Base-by-base conservation (phyloP, 2,888 invertebrate genomes). In the Melipona beecheii region DNA sequence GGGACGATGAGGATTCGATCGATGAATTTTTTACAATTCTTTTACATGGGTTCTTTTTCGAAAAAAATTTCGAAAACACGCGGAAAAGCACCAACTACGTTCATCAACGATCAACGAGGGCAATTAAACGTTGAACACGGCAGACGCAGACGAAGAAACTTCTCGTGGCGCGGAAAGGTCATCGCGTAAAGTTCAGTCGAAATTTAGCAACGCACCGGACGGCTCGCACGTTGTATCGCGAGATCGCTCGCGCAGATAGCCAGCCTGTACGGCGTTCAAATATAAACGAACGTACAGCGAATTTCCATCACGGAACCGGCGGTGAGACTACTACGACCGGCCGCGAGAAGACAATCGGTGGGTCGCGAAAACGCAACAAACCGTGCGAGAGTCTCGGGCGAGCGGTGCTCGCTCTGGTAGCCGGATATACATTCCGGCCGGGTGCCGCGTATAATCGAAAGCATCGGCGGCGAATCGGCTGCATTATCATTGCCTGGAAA, bases 401-500 rank as follows among this genome's bases (percentile, higher is more conserved):
- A 52, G 52, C 5, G 19, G 5, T 52, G 5, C 24, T 24, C 65
- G 81, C 43, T 43, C 43, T 65, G 76, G 76, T 83, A 83, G 84
- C 81, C 62, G 69, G 78, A 77, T 72, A 75, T 71, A 56, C 84
- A 75, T 84, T 83, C 78, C 68, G 21, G 24, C 17, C 69, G 69
- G 69, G 43, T 43, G 43, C 43, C 43, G 43, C n/a, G 62, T 76
- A 84, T 82, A 84, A 84, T 84, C 80, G 76, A 79, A 78, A 77
- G 78, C 75, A 84, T 86, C 85, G 88, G 74, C 76, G 64, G 83
- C 83, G 80, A 60, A 80, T 83, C 85, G 86, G 77, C 73, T 50
- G 83, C 86, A 89, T 89, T 90, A 89, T 90, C 89, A 84, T 84
- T 85, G 89, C 86, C 83, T 82, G 81, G 80, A 88, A 87, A 86